Evolutionary conservation across 2,888 invertebrate species (phyloP).

Genomic region (Pachycephus smyrnensis): DNA sequence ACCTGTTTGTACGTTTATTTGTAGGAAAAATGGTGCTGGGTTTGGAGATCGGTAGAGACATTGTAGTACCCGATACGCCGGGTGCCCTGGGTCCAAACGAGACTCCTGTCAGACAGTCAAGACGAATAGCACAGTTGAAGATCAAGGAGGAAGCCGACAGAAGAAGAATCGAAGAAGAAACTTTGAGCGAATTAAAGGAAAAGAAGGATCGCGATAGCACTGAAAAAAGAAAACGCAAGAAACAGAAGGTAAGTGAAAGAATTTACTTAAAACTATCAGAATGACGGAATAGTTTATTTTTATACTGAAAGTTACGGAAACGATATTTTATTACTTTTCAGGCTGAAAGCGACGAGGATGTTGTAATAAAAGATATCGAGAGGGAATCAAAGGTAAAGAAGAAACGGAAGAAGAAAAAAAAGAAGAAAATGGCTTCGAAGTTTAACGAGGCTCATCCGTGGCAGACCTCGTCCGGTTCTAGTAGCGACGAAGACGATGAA

Average conservation of each 20-base stretch:
- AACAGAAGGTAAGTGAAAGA: slow-evolving; percentile 44
- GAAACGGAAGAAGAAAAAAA: slow-evolving; percentile 65
- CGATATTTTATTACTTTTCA: slow-evolving; percentile 4
- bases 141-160: slow-evolving; percentile 88
- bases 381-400: slow-evolving; percentile 62
- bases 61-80: slow-evolving; percentile 36
- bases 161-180: slow-evolving; percentile 80
- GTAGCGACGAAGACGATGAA: slow-evolving; percentile 59
- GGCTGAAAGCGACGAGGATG: slow-evolving; percentile 45
- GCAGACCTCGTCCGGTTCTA: slow-evolving; percentile 73
- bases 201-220: slow-evolving; percentile 66
- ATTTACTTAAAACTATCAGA: not conserved
- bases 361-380: slow-evolving; percentile 46
- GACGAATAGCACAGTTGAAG: slow-evolving; percentile 88
- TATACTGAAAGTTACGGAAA: too few species aligned
- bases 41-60: slow-evolving; percentile 67
- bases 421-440: slow-evolving; percentile 56
- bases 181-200: slow-evolving; percentile 75
- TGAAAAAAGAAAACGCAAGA: slow-evolving; percentile 62
- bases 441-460: slow-evolving; percentile 72
- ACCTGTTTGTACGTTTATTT: slow-evolving; percentile 20
- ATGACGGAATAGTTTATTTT: not conserved
- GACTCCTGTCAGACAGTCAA: slow-evolving; percentile 79
- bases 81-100: slow-evolving; percentile 53
- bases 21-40: slow-evolving; percentile 68